Evolutionary conservation across 2,113 vertebrate genomes (phyloP), one percentile per base, ranked within the genome.

Genomic region (Solea solea): DNA sequence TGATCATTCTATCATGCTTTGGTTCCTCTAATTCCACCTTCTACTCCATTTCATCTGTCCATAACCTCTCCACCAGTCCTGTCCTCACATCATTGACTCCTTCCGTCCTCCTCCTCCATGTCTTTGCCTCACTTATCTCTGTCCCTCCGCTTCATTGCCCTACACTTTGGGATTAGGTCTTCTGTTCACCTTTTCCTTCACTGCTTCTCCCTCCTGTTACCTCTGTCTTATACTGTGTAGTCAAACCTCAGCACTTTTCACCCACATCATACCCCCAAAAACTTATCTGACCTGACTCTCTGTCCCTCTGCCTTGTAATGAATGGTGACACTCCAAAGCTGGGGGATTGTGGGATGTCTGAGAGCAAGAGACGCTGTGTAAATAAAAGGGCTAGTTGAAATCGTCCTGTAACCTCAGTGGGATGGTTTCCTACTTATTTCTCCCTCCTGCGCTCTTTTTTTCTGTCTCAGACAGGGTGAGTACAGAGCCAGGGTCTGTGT

Each of bases 141-240:
- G 42, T 60, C 55, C 56, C 11, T 68, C 10, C 40, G 34, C 61
- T 62, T 62, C 62, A n/a, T 8, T 50, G 16, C 72, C 60, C 55
- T 64, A 16, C 60, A 73, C 69, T 42, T 52, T 57, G 41, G 76
- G 79, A 82, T 76, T 69, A 77, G 53, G 71, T 72, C 51, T 69
- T 65, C 69, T 10, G 45, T 56, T 34, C 79, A 74, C 46, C 14
- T 75, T 78, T 80, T 84, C 69, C 60, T 14, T 78, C 59, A 71
- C 2, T 44, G 13, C 69, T n/a, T 62, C 10, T 14, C 11, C 49
- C 44, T 53, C 44, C 59, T 28, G 27, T 63, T 59, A 9, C 41
- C 14, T 76, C 49, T 16, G 27, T 51, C 44, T 69, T 45, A 45
- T 10, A 14, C 80, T 73, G 28, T 68, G 34, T 64, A 67, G 66